Conservation (phyloP, 2,113 vertebrate genomes). For the Callospermophilus lateralis region DNA sequence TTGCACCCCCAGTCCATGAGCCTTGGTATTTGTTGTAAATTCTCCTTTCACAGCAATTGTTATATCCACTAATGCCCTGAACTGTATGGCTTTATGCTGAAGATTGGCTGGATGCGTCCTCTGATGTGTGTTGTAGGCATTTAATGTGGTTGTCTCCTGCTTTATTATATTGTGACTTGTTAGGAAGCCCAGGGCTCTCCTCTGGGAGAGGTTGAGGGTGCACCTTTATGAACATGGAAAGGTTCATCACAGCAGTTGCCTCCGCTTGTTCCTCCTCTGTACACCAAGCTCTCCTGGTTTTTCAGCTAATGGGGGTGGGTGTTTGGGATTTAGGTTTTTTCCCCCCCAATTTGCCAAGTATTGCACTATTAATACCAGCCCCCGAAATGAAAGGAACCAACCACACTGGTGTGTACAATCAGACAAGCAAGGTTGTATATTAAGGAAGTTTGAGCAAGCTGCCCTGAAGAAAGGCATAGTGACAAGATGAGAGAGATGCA, state of each 20-base stretch:
- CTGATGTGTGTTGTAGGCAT: constrained; percentile 86
- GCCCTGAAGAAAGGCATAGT: constrained; percentile 93
- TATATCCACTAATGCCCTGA: constrained; percentile 83
- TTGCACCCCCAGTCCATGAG: constrained; percentile 87
- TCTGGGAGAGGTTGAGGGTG: constrained; percentile 87
- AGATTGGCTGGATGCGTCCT: constrained; percentile 83
- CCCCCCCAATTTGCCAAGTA: constrained; percentile 85
- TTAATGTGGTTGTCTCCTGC: constrained; percentile 84
- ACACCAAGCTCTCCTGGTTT: constrained; percentile 58
- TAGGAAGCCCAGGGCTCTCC: constrained; percentile 83
- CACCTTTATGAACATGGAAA: constrained; percentile 86
- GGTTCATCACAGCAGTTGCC: constrained; percentile 53
- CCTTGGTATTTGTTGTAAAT: constrained; percentile 86
- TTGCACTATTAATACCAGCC: constrained; percentile 90
- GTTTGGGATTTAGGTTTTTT: constrained; percentile 56
- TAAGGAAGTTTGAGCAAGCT: constrained; percentile 90
- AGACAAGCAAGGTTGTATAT: constrained; percentile 87
- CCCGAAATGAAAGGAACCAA: constrained; percentile 79
- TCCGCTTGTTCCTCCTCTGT: constrained; percentile 20
- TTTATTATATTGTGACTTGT: constrained; percentile 82
- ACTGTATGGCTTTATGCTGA: constrained; percentile 86
- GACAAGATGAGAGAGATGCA: constrained; percentile 91
- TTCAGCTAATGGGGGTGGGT: constrained; percentile 74
- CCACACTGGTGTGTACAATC: constrained; percentile 86
- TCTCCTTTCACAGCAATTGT: constrained; percentile 85